phyloP scores from a whole-genome alignment of 2,113 vertebrate species.

The Phalacrocorax aristotelis region DNA sequence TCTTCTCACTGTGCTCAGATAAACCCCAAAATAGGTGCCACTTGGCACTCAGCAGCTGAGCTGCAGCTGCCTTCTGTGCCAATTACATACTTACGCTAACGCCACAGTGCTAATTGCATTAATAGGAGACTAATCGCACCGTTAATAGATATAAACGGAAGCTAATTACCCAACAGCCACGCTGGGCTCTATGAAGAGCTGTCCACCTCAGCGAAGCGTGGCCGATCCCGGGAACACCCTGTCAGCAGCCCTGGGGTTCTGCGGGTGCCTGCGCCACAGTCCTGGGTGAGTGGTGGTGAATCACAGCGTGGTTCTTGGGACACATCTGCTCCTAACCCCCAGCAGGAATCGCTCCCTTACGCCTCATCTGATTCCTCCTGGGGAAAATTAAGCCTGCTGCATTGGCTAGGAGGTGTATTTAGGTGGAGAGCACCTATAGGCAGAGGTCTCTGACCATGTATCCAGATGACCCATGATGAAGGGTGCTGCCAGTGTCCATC shows the following conservation, averaged over 20 bases:
- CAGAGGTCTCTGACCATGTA: neutral
- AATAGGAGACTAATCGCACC: conserved; percentile 23
- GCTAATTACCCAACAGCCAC: neutral
- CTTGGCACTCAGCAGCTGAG: neutral
- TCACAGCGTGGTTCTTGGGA: neutral
- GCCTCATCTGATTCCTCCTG: neutral
- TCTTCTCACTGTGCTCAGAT: neutral
- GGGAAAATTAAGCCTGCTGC: neutral
- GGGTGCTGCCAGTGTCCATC: neutral
- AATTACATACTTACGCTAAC: neutral
- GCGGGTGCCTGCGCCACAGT: accelerated
- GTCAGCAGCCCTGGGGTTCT: accelerated
- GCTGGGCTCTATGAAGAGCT: accelerated
- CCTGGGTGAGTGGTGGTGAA: accelerated
- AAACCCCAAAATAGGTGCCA: accelerated
- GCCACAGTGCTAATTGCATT: neutral
- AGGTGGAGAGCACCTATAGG: neutral
- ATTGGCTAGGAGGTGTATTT: neutral
- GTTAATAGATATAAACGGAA: neutral
- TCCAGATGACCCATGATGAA: neutral
- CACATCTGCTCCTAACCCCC: neutral
- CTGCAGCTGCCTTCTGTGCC: neutral
- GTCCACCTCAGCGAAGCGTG: accelerated
- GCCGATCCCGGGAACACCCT: neutral
- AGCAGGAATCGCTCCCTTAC: neutral